Percentiles rank a stretch among this genome's conserved stretches.
phyloP scores from a whole-genome alignment of 2,888 invertebrate genomes.

The Troilus luridus region DNA sequence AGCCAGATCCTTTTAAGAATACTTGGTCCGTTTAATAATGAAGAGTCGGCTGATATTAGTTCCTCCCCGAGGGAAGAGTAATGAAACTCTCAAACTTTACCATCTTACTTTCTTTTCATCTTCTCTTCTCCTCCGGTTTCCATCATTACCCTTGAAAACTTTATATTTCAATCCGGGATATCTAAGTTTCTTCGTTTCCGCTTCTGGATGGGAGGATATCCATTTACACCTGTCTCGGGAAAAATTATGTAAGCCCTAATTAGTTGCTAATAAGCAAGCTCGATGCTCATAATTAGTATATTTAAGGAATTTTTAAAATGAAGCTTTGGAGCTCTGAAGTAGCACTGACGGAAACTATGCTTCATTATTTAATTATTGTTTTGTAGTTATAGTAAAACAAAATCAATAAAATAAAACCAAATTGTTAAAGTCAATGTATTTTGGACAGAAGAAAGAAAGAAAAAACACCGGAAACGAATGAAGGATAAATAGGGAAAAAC shows the following conservation, averaged over 20 bases:
- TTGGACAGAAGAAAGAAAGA: too few relatives aligned
- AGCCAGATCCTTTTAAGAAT: not conserved
- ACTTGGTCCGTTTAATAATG: slow-evolving; percentile 3
- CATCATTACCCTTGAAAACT: not conserved
- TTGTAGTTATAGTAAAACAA: too few relatives aligned
- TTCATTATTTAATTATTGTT: too few relatives aligned
- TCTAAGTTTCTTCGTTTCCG: not conserved
- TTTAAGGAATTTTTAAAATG: too few relatives aligned
- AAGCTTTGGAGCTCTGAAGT: too few relatives aligned
- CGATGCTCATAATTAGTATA: not conserved
- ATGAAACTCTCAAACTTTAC: slow-evolving; percentile 34
- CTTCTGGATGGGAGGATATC: not conserved
- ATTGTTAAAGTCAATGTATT: too few relatives aligned
- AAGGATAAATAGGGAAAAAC: too few relatives aligned
- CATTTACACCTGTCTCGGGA: not conserved
- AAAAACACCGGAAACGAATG: too few relatives aligned
- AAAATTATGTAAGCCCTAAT: not conserved
- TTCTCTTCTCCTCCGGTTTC: slow-evolving; percentile 7
- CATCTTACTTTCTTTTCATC: slow-evolving; percentile 34
- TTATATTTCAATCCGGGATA: not conserved
- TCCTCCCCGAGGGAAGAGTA: not conserved
- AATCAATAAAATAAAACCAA: too few relatives aligned
- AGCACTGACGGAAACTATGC: too few relatives aligned
- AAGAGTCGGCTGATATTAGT: not conserved
- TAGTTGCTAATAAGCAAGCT: not conserved